Evolutionary conservation across 2,797 vertebrate species (phyloP), one percentile per base, ranked within the genome.

Genomic region (Acipenser transmontanus): DNA sequence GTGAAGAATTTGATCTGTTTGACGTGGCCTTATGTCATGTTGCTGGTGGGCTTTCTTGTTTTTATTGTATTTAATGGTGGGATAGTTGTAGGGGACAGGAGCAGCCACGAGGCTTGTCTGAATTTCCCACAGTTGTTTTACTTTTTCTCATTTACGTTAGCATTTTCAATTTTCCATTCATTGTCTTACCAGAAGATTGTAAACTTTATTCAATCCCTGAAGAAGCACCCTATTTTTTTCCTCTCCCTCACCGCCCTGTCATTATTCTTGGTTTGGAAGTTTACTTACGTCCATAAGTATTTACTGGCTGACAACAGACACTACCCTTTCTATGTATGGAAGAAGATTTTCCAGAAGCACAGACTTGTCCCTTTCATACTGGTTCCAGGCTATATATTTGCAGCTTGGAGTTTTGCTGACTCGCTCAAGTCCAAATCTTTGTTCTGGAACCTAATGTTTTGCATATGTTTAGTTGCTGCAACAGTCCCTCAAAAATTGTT

Each of bases 291-390:
- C 50, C 97, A 99, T 86, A 92, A 89, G 72, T 99, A 97, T 81
- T 84, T 99, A 63, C 81, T 99, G 14, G 94, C 95, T 0, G 97
- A 99, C 74, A 99, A 99, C 82, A 90, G 97, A 49, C 97, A 99
- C 73, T 98, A 92, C 68, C 89, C 94, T 0, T 99, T 99, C 76
- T 99, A 99, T 17, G 84, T 98, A 57, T 99, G 97, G 97, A 92
- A 88, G 9, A 90, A 90, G 75, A 63, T 98, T 14, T 93, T 93
- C 79, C 93, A 95, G 76, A 89, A 79, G 75, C 92, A 98, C 0
- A 82, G 91, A 47, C 73, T 92, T 71, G 80, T 91, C 11, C 94
- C 88, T 66, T 98, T 93, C 59, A 10, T 92, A 20, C 78, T 98
- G 47, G 85, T 97, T 47, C 96, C 96, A 0, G 81, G 73, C 0